These are phyloP conservation scores for Coreoperca whiteheadi DNA, from an alignment of 2,113 vertebrate genomes.

Conservation along the genomic window DNA sequence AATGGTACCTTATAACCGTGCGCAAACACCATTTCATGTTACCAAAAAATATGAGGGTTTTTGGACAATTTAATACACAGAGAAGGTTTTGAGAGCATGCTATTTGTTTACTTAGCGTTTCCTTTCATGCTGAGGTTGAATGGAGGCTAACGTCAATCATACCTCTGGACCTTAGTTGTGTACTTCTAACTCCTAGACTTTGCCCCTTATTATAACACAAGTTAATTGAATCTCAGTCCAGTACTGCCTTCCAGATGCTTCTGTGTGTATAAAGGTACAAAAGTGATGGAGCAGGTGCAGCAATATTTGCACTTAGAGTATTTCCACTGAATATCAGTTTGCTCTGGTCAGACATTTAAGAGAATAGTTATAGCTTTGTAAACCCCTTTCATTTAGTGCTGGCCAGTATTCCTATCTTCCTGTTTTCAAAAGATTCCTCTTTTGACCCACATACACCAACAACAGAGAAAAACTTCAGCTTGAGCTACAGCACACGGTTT, in stretches of 20 bases:
- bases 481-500: slow-evolving; percentile 59
- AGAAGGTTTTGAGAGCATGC: slow-evolving; percentile 67
- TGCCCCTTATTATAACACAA: slow-evolving; percentile 84
- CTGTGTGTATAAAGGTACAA: slow-evolving; percentile 76
- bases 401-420: slow-evolving; percentile 82
- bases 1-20: slow-evolving; percentile 39
- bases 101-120: slow-evolving; percentile 81
- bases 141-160: slow-evolving; percentile 80
- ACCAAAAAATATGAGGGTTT: slow-evolving; percentile 48
- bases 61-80: slow-evolving; percentile 59
- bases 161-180: slow-evolving; percentile 78
- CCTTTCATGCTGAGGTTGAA: slow-evolving; percentile 80
- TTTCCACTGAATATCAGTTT: slow-evolving; percentile 80
- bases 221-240: slow-evolving; percentile 86
- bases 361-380: slow-evolving; percentile 80
- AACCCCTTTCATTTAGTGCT: slow-evolving; percentile 81
- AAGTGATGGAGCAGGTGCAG: slow-evolving; percentile 83
- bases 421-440: slow-evolving; percentile 86
- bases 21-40: slow-evolving; percentile 64
- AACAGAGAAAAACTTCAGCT: slow-evolving; percentile 78
- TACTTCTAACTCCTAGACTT: slow-evolving; percentile 74
- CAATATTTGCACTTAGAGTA: slow-evolving; percentile 80
- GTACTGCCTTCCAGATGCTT: slow-evolving; percentile 78
- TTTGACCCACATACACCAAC: slow-evolving; percentile 84
- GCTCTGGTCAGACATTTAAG: slow-evolving; percentile 81